phyloP scores from a whole-genome alignment of 2,888 invertebrate genomes.

The Lapara coniferarum region DNA sequence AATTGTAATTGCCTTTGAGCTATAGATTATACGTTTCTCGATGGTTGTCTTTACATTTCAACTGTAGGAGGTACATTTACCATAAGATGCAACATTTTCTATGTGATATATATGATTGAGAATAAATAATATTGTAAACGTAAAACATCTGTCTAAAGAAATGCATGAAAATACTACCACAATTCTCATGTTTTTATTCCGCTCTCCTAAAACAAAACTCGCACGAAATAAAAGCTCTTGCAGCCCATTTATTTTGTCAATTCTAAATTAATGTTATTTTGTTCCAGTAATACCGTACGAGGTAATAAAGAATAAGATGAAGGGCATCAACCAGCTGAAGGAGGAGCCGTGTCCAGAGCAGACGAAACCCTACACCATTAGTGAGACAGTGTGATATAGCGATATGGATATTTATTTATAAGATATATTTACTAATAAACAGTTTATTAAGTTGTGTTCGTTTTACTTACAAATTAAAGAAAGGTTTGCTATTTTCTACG shows the following conservation, averaged over 20 bases:
- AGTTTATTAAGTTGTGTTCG: background rate
- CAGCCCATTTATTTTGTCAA: no score
- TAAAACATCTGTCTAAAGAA: background rate
- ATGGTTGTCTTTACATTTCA: no score
- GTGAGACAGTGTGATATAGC: conserved; percentile 47
- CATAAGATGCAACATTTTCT: no score
- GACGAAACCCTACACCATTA: conserved; percentile 42
- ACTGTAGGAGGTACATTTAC: no score
- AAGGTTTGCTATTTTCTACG: background rate
- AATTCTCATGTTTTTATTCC: background rate
- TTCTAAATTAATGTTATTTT: conserved; percentile 29
- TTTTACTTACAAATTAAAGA: background rate
- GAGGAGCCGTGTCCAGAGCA: conserved; percentile 45
- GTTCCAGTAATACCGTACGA: conserved; percentile 59
- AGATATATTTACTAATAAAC: conserved; percentile 5
- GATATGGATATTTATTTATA: conserved; percentile 11
- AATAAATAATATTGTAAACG: no score
- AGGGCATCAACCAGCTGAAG: conserved; percentile 54
- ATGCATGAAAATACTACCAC: background rate
- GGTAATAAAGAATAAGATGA: conserved; percentile 53
- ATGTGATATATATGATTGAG: no score
- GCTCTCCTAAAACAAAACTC: no score
- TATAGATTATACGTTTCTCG: no score
- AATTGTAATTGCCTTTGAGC: no score
- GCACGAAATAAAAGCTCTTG: no score